Conservation (phyloP, 2,888 invertebrate species). For the Tenthredo amoena region DNA sequence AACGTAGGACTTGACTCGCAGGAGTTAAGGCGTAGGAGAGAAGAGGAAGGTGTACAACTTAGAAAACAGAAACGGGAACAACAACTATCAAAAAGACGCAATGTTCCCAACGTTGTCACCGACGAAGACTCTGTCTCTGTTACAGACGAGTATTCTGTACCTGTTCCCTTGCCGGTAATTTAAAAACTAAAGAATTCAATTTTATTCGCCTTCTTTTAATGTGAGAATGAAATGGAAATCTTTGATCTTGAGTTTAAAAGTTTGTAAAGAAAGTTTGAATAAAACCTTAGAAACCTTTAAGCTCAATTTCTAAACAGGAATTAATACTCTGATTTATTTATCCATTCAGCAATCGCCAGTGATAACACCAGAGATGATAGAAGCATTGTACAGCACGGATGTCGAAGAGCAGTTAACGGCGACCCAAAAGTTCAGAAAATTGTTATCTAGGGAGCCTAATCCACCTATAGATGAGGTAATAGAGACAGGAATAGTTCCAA, state of each 20-base stretch:
- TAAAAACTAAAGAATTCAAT: too few species aligned
- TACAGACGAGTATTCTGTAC: slow-evolving; percentile 67
- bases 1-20: slow-evolving; percentile 95
- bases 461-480: slow-evolving; percentile 99
- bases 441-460: slow-evolving; percentile 96
- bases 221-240: too few species aligned
- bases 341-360: slow-evolving; percentile 78
- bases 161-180: slow-evolving; percentile 65
- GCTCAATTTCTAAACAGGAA: not conserved
- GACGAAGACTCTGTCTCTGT: slow-evolving; percentile 72
- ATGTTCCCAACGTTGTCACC: slow-evolving; percentile 82
- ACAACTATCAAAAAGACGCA: slow-evolving; percentile 94
- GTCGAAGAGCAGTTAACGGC: slow-evolving; percentile 90
- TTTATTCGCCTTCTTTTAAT: too few species aligned
- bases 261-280: not conserved
- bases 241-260: too few species aligned
- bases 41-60: slow-evolving; percentile 97
- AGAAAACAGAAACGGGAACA: slow-evolving; percentile 97
- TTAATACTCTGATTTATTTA: slow-evolving; percentile 61
- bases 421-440: slow-evolving; percentile 95
- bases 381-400: slow-evolving; percentile 88
- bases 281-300: not conserved
- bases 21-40: slow-evolving; percentile 93
- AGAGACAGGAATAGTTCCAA: slow-evolving; percentile 94
- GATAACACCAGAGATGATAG: slow-evolving; percentile 91